A percentile compares a stretch with the other conserved stretches of the same genome.
phyloP scores from a whole-genome alignment of 2,888 invertebrate genomes.

The Thymelicus sylvestris region DNA sequence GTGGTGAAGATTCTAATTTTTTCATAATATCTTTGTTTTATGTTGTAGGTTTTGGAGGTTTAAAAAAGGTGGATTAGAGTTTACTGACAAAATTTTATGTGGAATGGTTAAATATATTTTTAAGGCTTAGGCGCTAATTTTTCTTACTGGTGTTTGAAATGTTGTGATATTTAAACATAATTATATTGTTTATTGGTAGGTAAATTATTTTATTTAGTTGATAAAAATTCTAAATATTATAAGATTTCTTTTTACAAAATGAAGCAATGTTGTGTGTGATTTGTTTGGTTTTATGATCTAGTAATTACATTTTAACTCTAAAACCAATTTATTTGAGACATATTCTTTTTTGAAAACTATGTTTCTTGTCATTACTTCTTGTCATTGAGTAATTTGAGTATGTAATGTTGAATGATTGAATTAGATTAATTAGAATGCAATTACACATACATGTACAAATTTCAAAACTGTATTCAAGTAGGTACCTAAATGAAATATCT shows the following conservation, averaged over 20 bases:
- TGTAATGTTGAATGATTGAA: no score
- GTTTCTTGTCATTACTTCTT: background rate
- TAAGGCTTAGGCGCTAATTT: constrained; percentile 43
- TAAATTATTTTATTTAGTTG: constrained; percentile 23
- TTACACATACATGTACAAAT: background rate
- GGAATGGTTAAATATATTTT: background rate
- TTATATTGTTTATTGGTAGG: constrained; percentile 7
- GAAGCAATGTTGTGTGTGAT: background rate
- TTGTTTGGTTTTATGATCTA: background rate
- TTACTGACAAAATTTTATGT: background rate
- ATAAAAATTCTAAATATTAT: constrained; percentile 1
- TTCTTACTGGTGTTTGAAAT: constrained; percentile 38
- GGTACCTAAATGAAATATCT: constrained; percentile 7
- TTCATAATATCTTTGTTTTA: no score
- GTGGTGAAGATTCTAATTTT: no score
- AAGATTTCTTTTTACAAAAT: background rate
- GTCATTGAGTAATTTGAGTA: background rate
- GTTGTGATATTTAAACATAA: constrained; percentile 39
- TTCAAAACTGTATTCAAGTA: background rate
- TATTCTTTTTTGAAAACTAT: no score
- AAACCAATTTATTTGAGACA: no score
- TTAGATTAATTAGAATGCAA: no score
- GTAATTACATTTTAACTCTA: no score
- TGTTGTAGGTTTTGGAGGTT: no score
- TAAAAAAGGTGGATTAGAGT: no score